phyloP scores from a whole-genome alignment of 2,888 invertebrate species.

The Frankliniella intonsa region DNA sequence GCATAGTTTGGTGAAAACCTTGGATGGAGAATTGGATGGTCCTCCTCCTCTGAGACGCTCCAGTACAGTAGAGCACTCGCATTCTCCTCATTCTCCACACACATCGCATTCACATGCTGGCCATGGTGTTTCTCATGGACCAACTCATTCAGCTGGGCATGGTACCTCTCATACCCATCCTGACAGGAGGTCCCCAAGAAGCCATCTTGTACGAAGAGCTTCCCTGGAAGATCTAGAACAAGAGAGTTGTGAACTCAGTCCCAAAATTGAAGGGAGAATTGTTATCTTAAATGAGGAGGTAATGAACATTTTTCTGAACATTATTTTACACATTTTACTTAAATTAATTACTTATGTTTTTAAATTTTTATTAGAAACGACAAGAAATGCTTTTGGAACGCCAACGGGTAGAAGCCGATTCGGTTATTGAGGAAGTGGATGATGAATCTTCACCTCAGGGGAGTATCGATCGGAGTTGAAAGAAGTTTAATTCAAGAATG shows the following conservation, averaged over 20 bases:
- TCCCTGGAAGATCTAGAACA: conserved; percentile 78
- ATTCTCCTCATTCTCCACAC: conserved; percentile 41
- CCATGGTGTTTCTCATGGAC: conserved; percentile 39
- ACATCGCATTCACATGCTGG: conserved; percentile 36
- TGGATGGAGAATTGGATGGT: conserved; percentile 68
- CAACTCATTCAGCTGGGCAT: too few species aligned
- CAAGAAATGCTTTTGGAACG: conserved; percentile 55
- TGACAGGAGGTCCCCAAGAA: conserved; percentile 30
- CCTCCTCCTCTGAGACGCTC: conserved; percentile 64
- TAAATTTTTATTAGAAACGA: conserved; percentile 51
- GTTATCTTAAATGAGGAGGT: conserved; percentile 72
- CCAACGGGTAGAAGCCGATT: conserved; percentile 62
- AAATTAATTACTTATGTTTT: conserved; percentile 28
- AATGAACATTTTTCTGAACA: conserved; percentile 47
- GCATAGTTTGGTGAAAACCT: conserved; percentile 73
- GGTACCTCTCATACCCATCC: conserved; percentile 27
- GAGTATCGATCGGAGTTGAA: conserved; percentile 24
- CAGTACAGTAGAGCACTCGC: conserved; percentile 43
- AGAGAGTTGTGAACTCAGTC: conserved; percentile 74
- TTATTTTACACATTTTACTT: conserved; percentile 29
- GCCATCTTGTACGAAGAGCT: conserved; percentile 59
- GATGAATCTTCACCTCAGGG: conserved; percentile 41
- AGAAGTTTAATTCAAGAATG: too few species aligned
- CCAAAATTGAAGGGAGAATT: conserved; percentile 76
- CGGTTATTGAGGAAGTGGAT: conserved; percentile 67